Evolutionary conservation across 2,888 invertebrate genomes (phyloP), one percentile per base, ranked within the genome.

Genomic region (Drosophila basisetae): DNA sequence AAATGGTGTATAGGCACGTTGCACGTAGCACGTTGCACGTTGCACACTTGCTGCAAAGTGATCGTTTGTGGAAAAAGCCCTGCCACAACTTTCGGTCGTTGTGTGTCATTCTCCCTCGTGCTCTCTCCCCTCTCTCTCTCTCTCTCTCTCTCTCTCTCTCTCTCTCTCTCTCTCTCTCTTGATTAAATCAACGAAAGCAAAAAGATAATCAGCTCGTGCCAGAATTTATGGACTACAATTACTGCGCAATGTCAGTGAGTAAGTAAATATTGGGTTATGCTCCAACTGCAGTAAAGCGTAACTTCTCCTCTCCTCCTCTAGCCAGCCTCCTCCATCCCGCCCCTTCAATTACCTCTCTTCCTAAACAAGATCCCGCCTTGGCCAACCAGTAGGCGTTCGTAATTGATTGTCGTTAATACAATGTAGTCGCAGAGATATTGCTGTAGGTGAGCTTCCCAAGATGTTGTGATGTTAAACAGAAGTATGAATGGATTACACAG

Each of bases 211-310:
- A 43, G 41, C 41, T 47, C 56, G 37, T 22, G 59, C n/a, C 41
- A 47, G 52, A 67, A 68, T 68, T 76, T 68, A 49, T 64, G 75
- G 49, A 58, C 30, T 41, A 16, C 37, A 50, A 61, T 64, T 68
- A 43, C 16, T 50, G 56, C 22, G 39, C 70, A 50, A 43, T 68
- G 53, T 62, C 54, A 31, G 28, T 37, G 61, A 75, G 83, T 83
- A 86, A 83, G 83, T 89, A 56, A 83, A 85, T 68, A 74, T 67
- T 75, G 81, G 72, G 68, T 69, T 76, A 77, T 60, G 72, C 65
- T 52, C 47, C 18, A 41, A 30, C 43, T 41, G 50, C 53, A 41
- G 16, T 22, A 22, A 43, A 43, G 43, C 22, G 47, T 16, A 47
- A 16, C 47, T 25, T 9, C 4, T 7, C 47, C 47, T 22, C 13